Base-by-base conservation (phyloP, 2,797 vertebrate species). In the Rhynchonycteris naso region DNA sequence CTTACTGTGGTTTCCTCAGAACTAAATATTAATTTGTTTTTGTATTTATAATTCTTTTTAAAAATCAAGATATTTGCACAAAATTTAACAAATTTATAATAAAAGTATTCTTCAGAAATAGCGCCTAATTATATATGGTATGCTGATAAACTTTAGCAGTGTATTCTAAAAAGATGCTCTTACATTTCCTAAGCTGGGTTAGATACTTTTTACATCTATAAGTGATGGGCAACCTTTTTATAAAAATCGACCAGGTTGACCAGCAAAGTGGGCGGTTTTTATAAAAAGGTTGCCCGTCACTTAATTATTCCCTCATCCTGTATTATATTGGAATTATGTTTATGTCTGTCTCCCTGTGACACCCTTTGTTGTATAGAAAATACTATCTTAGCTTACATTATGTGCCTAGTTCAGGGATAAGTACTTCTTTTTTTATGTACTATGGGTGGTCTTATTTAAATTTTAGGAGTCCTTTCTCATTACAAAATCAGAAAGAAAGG, bases 21-120 rank as follows among this genome's bases (percentile, higher is more conserved):
- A 85, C 33, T 91, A 80, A 74, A 24, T n/a, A 94, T 58, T 71
- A 38, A 54, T 65, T 72, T 69, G 43, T 59, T 66, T 94, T 84
- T 88, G 13, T 56, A 87, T 30, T 54, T 89, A 68, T n/a, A 87
- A 10, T 7, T 69, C 43, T 50, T 43, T 43, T 7, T 43, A 47
- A 59, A 84, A 79, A 81, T 74, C 38, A 79, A 78, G 33, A 47
- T 69, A 50, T 68, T 61, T 91, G 28, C 59, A 69, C 18, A 82
- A 78, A 85, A 10, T 74, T 54, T 26, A 88, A 88, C 88, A 91
- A 52, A 18, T 18, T 30, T 88, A 9, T 47, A 30, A 82, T 76
- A 14, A 50, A 82, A 86, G 52, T 54, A 33, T 90, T 95, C 91
- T 85, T 43, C 71, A 72, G 54, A 84, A 87, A 69, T 75, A 90